phyloP scores from a whole-genome alignment of 2,113 vertebrate species.

The Ginglymostoma cirratum region DNA sequence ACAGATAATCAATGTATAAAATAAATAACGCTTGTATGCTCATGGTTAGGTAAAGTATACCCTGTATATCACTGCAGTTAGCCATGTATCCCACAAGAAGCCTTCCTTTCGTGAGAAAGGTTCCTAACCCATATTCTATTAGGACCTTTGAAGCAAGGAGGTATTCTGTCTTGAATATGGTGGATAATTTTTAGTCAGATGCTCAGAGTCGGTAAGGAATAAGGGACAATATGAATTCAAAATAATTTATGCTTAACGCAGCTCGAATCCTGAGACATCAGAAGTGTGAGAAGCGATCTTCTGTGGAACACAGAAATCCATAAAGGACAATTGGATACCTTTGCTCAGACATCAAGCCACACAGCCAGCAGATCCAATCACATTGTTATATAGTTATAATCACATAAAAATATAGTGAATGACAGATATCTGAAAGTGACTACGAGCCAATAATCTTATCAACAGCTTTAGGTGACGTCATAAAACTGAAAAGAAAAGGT shows the following conservation, averaged over 20 bases:
- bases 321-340: constrained; percentile 4
- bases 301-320: not conserved
- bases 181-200: not conserved
- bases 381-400: constrained; percentile 24
- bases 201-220: not conserved
- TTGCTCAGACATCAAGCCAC: not conserved
- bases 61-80: not conserved
- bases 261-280: not conserved
- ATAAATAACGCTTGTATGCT: not conserved
- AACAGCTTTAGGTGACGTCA: constrained; percentile 27
- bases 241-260: not conserved
- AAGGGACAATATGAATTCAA: not conserved
- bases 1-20: not conserved
- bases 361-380: not conserved
- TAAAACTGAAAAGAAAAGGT: constrained; percentile 20
- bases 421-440: not conserved
- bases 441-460: constrained; percentile 34
- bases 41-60: not conserved
- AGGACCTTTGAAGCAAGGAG: not conserved
- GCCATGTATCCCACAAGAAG: not conserved
- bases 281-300: not conserved
- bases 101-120: not conserved
- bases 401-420: constrained; percentile 20
- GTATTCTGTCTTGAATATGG: not conserved
- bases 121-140: not conserved